A percentile compares a stretch with the other conserved stretches of the same genome.
Conservation (phyloP, 2,113 vertebrate species). For the Sylvietta virens region DNA sequence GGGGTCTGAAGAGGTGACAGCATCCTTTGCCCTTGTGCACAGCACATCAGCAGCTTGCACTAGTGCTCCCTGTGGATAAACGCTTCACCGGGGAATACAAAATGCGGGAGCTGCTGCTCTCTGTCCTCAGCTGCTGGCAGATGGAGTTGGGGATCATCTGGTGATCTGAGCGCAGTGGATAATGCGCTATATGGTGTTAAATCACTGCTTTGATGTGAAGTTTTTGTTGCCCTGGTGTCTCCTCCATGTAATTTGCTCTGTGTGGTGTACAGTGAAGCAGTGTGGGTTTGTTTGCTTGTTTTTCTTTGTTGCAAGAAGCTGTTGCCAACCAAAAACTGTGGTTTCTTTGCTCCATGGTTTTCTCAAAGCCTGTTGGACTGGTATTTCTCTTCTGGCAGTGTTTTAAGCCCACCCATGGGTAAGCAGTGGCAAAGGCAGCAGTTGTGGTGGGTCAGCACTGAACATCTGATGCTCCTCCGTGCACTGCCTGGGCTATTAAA, state of each 20-base stretch:
- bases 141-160: slow-evolving; percentile 19
- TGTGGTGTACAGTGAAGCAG: neutral
- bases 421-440: neutral
- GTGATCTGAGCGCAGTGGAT: neutral
- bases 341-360: neutral
- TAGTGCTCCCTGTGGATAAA: neutral
- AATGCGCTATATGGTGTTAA: neutral
- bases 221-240: neutral
- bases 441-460: neutral
- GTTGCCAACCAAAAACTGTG: neutral
- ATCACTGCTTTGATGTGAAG: fast-evolving
- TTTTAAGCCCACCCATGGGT: neutral
- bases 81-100: neutral
- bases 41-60: fast-evolving
- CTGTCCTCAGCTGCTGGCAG: neutral
- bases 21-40: fast-evolving
- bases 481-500: neutral
- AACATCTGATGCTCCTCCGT: neutral
- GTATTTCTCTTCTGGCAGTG: neutral
- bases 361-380: neutral
- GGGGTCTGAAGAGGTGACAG: neutral
- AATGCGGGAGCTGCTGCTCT: neutral
- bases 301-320: neutral
- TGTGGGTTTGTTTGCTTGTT: neutral
- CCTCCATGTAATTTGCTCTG: fast-evolving